phyloP scores from a whole-genome alignment of 2,113 vertebrate genomes.

The Cygnus atratus region DNA sequence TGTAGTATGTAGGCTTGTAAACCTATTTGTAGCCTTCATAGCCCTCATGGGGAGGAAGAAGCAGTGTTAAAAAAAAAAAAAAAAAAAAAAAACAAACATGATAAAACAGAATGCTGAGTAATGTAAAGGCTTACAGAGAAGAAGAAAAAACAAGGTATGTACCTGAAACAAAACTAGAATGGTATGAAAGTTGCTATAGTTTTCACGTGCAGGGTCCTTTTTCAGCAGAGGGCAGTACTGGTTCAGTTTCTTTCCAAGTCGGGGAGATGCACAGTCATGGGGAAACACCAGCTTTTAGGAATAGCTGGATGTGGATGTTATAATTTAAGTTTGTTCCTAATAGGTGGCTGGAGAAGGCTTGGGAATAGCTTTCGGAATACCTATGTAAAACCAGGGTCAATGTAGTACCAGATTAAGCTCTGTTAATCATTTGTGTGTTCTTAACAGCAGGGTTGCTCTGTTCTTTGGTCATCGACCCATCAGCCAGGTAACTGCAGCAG shows the following conservation, averaged over 20 bases:
- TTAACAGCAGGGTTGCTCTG: neutral
- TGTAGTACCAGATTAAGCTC: neutral
- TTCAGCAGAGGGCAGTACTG: conserved; percentile 52
- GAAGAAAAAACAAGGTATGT: neutral
- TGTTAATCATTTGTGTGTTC: neutral
- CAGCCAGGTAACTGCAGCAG: neutral
- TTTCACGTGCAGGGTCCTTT: neutral
- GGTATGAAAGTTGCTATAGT: accelerated
- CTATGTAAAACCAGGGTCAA: neutral
- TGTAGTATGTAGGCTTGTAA: neutral
- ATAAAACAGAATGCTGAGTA: neutral
- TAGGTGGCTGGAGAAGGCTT: neutral
- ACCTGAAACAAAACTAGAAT: accelerated
- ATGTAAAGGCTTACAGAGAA: neutral
- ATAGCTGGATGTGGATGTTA: neutral
- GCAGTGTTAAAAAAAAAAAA: neutral
- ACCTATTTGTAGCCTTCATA: neutral
- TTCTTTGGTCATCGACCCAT: neutral
- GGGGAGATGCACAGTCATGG: accelerated
- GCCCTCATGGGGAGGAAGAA: neutral
- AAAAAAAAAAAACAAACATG: too few relatives aligned
- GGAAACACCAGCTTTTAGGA: neutral
- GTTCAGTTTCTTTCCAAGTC: neutral
- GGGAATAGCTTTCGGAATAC: neutral
- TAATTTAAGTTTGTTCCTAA: neutral